Conservation (phyloP, 2,797 vertebrate genomes). For the Etheostoma perlongum region DNA sequence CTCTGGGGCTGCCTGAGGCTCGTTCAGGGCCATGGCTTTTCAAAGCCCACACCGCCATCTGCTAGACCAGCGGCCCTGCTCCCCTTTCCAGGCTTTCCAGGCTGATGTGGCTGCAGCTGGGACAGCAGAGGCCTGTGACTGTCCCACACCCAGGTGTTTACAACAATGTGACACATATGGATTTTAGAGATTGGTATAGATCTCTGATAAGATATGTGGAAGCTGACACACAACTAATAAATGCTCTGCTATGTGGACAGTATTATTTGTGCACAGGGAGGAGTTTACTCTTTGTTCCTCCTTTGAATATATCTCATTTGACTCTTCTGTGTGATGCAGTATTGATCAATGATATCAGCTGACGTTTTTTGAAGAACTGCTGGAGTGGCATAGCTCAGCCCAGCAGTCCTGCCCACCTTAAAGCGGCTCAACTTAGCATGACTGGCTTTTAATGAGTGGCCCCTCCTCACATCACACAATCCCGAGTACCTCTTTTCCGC, state of each 20-base stretch:
- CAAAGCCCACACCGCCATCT: slow-evolving; percentile 83
- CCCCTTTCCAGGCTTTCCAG: slow-evolving; percentile 46
- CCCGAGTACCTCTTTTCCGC: slow-evolving; percentile 71
- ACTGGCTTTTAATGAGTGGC: slow-evolving; percentile 81
- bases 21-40: slow-evolving; percentile 83
- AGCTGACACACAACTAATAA: slow-evolving; percentile 57
- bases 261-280: slow-evolving; percentile 52
- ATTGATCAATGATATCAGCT: slow-evolving; percentile 72
- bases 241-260: slow-evolving; percentile 54
- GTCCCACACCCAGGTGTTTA: slow-evolving; percentile 68
- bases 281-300: slow-evolving; percentile 45
- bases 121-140: slow-evolving; percentile 50
- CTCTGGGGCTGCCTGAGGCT: slow-evolving; percentile 83
- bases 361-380: slow-evolving; percentile 68
- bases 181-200: slow-evolving; percentile 60
- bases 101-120: slow-evolving; percentile 65
- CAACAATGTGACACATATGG: slow-evolving; percentile 70
- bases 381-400: slow-evolving; percentile 66
- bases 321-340: slow-evolving; percentile 43
- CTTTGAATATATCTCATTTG: slow-evolving; percentile 65
- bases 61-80: slow-evolving; percentile 66
- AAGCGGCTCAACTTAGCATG: slow-evolving; percentile 78
- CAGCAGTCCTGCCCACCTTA: slow-evolving; percentile 70
- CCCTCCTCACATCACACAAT: slow-evolving; percentile 79
- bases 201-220: slow-evolving; percentile 58